Percentiles rank a stretch among this genome's conserved stretches.
phyloP scores from a whole-genome alignment of 2,888 invertebrate species.

The Hydroisotoma schaefferi region DNA sequence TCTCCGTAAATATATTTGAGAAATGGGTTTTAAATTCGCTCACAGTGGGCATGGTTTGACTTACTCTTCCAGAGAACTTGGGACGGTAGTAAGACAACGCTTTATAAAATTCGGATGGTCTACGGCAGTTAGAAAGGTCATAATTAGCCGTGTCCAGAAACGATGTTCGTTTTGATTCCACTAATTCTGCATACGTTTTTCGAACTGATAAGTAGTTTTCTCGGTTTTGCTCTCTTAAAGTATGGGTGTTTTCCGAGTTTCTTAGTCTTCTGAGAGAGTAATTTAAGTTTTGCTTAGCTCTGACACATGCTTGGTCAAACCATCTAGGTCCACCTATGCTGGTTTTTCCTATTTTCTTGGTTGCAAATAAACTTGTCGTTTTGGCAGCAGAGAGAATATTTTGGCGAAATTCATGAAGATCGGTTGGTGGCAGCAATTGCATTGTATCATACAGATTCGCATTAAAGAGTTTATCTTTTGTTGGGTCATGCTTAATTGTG shows the following conservation, averaged over 20 bases:
- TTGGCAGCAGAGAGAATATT: neutral
- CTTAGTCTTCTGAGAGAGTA: neutral
- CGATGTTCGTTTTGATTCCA: neutral
- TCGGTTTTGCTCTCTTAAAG: neutral
- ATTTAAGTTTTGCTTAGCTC: neutral
- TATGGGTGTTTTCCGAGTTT: neutral
- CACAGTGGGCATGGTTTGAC: too few species aligned
- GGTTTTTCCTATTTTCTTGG: neutral
- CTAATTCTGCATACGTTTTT: neutral
- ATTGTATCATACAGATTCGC: neutral
- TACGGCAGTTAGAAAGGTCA: neutral
- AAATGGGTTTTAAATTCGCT: neutral
- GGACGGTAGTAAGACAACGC: neutral
- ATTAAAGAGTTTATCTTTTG: neutral
- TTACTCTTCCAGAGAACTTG: neutral
- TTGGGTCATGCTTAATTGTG: too few species aligned
- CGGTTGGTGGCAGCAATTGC: neutral
- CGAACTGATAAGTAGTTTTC: neutral
- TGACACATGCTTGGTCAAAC: neutral
- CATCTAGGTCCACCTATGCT: neutral
- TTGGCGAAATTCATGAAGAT: neutral
- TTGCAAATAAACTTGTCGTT: neutral
- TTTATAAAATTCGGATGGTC: neutral
- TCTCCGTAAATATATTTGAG: neutral
- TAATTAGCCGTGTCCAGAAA: neutral